A percentile compares a stretch with the other conserved stretches of the same genome.
phyloP scores from a whole-genome alignment of 2,113 vertebrate species.

The Anthoscopus minutus region DNA sequence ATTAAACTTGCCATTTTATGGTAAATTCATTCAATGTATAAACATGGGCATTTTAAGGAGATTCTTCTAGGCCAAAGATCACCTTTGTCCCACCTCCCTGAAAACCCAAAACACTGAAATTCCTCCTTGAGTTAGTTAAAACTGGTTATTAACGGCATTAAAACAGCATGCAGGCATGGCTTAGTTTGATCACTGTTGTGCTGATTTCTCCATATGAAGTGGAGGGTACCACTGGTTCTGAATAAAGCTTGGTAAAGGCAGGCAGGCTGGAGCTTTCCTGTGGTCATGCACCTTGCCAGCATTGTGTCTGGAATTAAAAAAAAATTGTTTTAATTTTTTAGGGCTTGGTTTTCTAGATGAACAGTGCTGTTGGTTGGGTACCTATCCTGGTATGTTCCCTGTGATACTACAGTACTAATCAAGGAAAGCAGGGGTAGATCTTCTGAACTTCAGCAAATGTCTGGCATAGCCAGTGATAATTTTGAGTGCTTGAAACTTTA shows the following conservation, averaged over 20 bases:
- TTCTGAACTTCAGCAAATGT: not conserved
- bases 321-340: not conserved
- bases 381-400: not conserved
- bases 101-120: not conserved
- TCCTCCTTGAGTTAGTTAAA: not conserved
- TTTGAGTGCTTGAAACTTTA: not conserved
- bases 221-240: not conserved
- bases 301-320: not conserved
- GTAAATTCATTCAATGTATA: not conserved
- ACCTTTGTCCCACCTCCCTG: not conserved
- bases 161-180: not conserved
- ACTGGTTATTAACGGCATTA: not conserved
- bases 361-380: not conserved
- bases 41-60: not conserved
- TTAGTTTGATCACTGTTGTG: not conserved
- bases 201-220: not conserved
- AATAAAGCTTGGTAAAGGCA: not conserved
- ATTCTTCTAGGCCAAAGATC: not conserved
- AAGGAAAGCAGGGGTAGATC: not conserved
- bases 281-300: not conserved
- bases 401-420: not conserved
- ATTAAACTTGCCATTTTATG: not conserved
- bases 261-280: rapidly evolving
- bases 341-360: not conserved
- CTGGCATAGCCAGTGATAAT: not conserved